phyloP scores from a whole-genome alignment of 2,888 invertebrate genomes.

The Eugnorisma glareosa region DNA sequence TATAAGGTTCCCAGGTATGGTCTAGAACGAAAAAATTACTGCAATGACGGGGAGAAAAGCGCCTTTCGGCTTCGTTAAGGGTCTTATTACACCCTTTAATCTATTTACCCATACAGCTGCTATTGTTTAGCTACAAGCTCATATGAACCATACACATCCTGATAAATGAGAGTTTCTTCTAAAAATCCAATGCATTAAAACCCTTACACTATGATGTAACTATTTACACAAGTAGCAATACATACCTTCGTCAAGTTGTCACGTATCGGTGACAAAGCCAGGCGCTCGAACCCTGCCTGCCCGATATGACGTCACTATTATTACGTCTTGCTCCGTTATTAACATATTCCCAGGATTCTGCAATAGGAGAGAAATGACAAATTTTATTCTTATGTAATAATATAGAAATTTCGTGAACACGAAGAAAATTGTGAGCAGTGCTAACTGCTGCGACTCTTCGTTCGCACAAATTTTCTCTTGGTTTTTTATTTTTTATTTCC shows the following conservation, averaged over 20 bases:
- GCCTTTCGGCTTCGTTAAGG: too few relatives aligned
- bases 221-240: background rate
- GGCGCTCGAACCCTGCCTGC: background rate
- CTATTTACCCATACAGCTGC: too few relatives aligned
- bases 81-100: too few relatives aligned
- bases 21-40: too few relatives aligned
- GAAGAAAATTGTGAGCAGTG: background rate
- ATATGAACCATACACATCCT: background rate
- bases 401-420: background rate
- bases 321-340: background rate
- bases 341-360: background rate
- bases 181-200: background rate
- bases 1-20: too few relatives aligned
- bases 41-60: too few relatives aligned
- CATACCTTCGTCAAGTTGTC: conserved; percentile 22
- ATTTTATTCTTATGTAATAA: background rate
- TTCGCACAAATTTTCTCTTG: too few relatives aligned
- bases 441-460: too few relatives aligned
- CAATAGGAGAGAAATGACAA: background rate
- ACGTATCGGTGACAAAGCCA: conserved; percentile 12
- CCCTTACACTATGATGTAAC: background rate
- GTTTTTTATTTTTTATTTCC: too few relatives aligned
- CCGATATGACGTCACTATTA: conserved; percentile 31
- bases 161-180: background rate
- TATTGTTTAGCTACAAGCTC: background rate